Evolutionary conservation across 2,797 vertebrate species (phyloP), one percentile per base, ranked within the genome.

Genomic region (Apogon hyalosoma): DNA sequence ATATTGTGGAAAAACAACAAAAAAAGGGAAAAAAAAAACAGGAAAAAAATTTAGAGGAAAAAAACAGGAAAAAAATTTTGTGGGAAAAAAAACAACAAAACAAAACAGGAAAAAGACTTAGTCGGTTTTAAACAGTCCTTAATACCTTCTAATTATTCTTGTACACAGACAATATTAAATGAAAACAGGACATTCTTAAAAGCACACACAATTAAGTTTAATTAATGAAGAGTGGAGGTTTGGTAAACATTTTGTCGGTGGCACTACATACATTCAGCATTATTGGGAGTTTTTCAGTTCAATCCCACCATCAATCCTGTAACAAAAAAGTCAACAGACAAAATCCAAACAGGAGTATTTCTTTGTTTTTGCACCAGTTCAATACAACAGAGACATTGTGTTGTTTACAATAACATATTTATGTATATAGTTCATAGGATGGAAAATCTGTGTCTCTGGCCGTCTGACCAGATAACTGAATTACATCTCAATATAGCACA

Each of bases 221-320:
- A 94, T 94, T 91, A 92, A 93, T 93, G 91, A 93, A 93, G 89
- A 90, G 86, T 93, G 91, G 90, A 92, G 85, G 84, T 93, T 93
- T 92, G 92, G 92, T 93, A 94, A 94, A 94, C 93, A 93, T 92
- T 94, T 93, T 92, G 92, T 94, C 86, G 89, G 93, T 94, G 93
- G 92, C 88, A 93, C 90, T 92, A 94, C 93, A 91, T 94, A 94
- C 93, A 94, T 94, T 94, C 93, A 92, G 93, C 91, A 89, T 92
- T 87, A 93, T 91, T 91, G 91, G 88, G 92, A 90, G 84, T 90
- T 85, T 90, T 90, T 88, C 80, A 79, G 70, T 85, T 90, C 69
- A 90, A 88, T 87, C 91, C 89, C 91, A 92, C 89, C 87, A 91
- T 92, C 77, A 87, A 89, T 89, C 88, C 88, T 90, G 86, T 84